A percentile compares a stretch with the other conserved stretches of the same genome.
phyloP scores from a whole-genome alignment of 2,888 invertebrate species.

The Cerceris ruficornis region DNA sequence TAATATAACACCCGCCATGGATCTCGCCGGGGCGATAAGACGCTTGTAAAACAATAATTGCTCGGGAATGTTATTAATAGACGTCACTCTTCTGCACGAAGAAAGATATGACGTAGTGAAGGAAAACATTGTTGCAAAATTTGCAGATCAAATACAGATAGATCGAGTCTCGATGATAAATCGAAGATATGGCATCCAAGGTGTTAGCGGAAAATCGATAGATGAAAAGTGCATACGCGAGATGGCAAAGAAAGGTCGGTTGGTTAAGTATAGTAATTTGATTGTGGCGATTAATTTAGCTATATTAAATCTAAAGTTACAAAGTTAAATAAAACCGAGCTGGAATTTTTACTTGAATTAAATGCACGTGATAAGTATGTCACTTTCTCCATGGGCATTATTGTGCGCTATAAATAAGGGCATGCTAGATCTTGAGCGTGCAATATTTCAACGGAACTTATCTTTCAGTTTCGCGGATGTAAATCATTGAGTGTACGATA shows the following conservation, averaged over 20 bases:
- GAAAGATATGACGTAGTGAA: too few relatives aligned
- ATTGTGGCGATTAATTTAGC: constrained; percentile 44
- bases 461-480: background rate
- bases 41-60: constrained; percentile 8
- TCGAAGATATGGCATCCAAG: too few relatives aligned
- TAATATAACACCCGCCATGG: constrained; percentile 22
- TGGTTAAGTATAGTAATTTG: constrained; percentile 54
- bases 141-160: too few relatives aligned
- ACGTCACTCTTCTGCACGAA: too few relatives aligned
- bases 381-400: constrained; percentile 23
- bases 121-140: too few relatives aligned
- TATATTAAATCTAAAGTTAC: constrained; percentile 62
- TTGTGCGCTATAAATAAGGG: background rate
- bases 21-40: constrained; percentile 21
- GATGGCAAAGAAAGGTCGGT: constrained; percentile 36
- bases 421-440: background rate
- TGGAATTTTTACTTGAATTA: constrained; percentile 58
- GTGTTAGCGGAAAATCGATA: constrained; percentile 2
- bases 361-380: constrained; percentile 65
- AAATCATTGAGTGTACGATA: background rate
- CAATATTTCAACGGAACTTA: background rate
- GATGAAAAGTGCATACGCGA: constrained; percentile 3
- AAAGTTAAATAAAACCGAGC: constrained; percentile 50
- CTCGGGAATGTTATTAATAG: constrained; percentile 1
- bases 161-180: too few relatives aligned